A percentile compares a stretch with the other conserved stretches of the same genome.
Evolutionary conservation across 2,797 vertebrate species (phyloP).

Genomic region (Carcharodon carcharias): DNA sequence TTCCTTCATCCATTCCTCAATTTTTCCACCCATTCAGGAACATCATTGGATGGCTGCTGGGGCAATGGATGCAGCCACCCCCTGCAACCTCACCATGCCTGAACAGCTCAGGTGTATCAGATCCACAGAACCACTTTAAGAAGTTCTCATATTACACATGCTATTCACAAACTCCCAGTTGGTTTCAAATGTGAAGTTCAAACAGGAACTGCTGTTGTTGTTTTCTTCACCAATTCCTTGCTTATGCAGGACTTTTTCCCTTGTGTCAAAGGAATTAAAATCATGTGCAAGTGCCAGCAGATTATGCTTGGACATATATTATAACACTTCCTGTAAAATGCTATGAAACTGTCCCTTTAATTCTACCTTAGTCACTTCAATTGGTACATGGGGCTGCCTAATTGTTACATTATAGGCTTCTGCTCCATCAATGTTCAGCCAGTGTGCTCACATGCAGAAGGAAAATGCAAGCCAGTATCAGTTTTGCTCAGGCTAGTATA

Average conservation of each 20-base stretch:
- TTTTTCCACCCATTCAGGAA: background rate
- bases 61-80: background rate
- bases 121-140: background rate
- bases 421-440: too few species aligned
- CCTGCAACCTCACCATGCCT: background rate
- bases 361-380: background rate
- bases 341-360: background rate
- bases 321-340: background rate
- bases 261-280: background rate
- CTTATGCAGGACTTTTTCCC: background rate
- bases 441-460: too few species aligned
- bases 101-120: background rate
- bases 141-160: too few species aligned
- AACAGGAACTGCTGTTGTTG: background rate
- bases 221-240: background rate
- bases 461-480: too few species aligned
- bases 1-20: background rate
- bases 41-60: background rate
- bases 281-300: background rate
- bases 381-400: background rate
- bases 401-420: background rate
- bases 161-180: background rate
- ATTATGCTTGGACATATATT: background rate
- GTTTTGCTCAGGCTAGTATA: background rate
- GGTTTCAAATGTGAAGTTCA: background rate